These are phyloP conservation scores for Scolopax rusticola DNA, from an alignment of 2,797 vertebrate species.

Conservation along the genomic window DNA sequence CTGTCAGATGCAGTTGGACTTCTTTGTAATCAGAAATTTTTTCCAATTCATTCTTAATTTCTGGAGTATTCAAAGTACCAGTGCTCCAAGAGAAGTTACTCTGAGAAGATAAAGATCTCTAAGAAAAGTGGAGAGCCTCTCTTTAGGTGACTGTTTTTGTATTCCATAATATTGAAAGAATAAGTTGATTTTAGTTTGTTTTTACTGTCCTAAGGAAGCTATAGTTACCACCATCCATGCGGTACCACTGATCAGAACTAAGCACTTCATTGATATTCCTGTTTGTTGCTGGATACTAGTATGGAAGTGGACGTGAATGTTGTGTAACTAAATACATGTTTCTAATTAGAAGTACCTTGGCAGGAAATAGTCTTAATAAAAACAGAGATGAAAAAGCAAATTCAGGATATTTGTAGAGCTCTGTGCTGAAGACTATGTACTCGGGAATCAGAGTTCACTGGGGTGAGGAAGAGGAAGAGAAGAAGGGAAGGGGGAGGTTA, in stretches of 20 bases:
- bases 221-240: background rate
- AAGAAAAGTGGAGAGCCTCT: background rate
- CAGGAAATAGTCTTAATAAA: background rate
- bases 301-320: background rate
- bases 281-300: background rate
- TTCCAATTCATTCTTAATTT: background rate
- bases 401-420: background rate
- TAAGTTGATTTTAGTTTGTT: background rate
- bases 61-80: background rate
- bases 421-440: background rate
- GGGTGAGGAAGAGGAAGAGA: background rate
- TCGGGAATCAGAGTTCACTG: background rate
- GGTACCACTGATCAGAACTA: background rate
- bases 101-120: background rate
- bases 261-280: background rate
- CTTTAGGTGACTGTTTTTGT: background rate
- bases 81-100: background rate
- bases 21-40: background rate
- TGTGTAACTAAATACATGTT: conserved; percentile 20
- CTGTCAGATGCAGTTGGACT: background rate
- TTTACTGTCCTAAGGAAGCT: background rate
- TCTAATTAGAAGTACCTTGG: conserved; percentile 30
- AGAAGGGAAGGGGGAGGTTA: background rate
- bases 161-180: background rate
- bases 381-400: conserved; percentile 19